A percentile compares a stretch with the other conserved stretches of the same genome.
Evolutionary conservation across 30 jellyfish, hydroid and myxozoan species (phyloP).

Genomic region (Hydractinia symbiolongicarpus): DNA sequence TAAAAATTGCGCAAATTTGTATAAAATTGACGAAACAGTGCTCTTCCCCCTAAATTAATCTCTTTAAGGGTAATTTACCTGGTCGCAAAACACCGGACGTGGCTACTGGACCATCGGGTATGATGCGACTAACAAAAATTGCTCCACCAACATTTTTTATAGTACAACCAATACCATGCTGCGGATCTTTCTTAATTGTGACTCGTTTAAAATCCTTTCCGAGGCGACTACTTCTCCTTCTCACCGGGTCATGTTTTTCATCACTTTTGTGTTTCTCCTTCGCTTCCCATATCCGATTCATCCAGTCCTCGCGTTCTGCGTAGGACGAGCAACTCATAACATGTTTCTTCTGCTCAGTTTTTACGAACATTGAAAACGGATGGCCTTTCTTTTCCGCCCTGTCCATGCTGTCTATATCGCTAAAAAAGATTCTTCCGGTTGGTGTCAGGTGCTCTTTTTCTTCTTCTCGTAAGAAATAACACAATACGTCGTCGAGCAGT

Average conservation of each 20-base stretch:
- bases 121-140: slow-evolving; percentile 78
- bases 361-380: slow-evolving; percentile 53
- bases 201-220: slow-evolving; percentile 71
- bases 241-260: slow-evolving; percentile 72
- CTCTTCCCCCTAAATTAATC: no score
- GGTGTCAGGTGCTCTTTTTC: slow-evolving; percentile 71
- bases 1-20: no score
- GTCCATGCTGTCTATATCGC: slow-evolving; percentile 48
- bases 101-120: slow-evolving; percentile 94
- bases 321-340: slow-evolving; percentile 72
- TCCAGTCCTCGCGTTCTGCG: slow-evolving; percentile 58
- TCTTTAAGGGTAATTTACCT: slow-evolving; percentile 35
- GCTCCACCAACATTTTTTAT: slow-evolving; percentile 90
- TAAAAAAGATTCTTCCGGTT: slow-evolving; percentile 65
- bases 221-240: slow-evolving; percentile 69
- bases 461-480: slow-evolving; percentile 65
- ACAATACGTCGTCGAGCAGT: slow-evolving; percentile 58
- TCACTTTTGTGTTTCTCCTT: slow-evolving; percentile 48
- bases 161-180: slow-evolving; percentile 90
- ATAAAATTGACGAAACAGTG: no score
- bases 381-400: slow-evolving; percentile 52
- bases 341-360: slow-evolving; percentile 59
- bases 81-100: slow-evolving; percentile 88
- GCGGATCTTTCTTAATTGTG: slow-evolving; percentile 75
- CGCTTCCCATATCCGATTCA: slow-evolving; percentile 47